phyloP scores from a whole-genome alignment of 2,113 vertebrate species.

The Corvus moneduloides region DNA sequence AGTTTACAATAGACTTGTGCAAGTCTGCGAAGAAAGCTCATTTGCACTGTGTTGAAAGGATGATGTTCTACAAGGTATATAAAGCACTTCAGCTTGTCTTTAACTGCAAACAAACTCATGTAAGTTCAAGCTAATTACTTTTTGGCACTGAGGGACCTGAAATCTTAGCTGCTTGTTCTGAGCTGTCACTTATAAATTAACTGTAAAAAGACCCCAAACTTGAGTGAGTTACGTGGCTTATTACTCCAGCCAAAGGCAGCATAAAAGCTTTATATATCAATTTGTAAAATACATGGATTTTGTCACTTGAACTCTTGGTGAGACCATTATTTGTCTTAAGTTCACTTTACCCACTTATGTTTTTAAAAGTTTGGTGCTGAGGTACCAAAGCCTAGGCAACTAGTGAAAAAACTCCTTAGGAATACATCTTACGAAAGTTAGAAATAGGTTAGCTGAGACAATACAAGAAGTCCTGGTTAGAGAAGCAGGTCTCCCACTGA shows the following conservation, averaged over 20 bases:
- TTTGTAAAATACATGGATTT: not conserved
- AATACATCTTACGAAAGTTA: not conserved
- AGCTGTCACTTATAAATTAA: slow-evolving; percentile 6
- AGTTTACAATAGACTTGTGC: not conserved
- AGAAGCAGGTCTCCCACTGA: not conserved
- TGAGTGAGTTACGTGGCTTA: not conserved
- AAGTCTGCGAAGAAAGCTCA: slow-evolving; percentile 7
- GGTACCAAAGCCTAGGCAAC: not conserved
- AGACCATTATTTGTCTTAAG: not conserved
- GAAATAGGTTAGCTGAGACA: not conserved
- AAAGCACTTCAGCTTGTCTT: not conserved
- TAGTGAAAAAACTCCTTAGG: not conserved
- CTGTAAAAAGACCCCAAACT: not conserved
- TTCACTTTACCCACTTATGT: not conserved
- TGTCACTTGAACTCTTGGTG: not conserved
- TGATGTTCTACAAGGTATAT: not conserved
- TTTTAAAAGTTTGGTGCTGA: not conserved
- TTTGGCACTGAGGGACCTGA: not conserved
- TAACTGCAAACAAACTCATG: not conserved
- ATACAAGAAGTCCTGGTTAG: not conserved
- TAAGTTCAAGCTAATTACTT: slow-evolving; percentile 46
- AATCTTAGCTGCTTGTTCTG: not conserved
- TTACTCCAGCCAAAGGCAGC: not conserved
- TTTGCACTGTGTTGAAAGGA: slow-evolving; percentile 16
- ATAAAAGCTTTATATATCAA: not conserved